Percentiles rank a stretch among this genome's conserved stretches.
Evolutionary conservation across 1,140 invertebrate species (phyloP).

Genomic region (Habropoda laboriosa): DNA sequence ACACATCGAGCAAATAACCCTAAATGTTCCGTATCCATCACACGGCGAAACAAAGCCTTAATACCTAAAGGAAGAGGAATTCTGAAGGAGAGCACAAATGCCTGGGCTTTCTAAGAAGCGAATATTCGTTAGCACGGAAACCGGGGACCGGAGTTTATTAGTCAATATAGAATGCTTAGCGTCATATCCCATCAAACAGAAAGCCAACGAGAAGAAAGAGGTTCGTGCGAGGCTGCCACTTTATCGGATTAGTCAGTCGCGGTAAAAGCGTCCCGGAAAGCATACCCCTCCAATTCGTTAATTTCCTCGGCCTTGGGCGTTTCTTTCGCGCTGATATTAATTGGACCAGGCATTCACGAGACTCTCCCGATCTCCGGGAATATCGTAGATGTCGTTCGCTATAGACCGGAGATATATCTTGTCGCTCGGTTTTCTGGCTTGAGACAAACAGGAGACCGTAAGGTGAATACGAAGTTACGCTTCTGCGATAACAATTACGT

Average conservation of each 20-base stretch:
- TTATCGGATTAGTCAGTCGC: slow-evolving; percentile 76
- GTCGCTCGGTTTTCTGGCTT: too few relatives aligned
- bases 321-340: slow-evolving; percentile 71
- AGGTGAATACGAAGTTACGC: background rate
- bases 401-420: slow-evolving; percentile 26
- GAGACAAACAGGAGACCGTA: background rate
- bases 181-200: slow-evolving; percentile 73
- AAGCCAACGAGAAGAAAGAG: slow-evolving; percentile 65
- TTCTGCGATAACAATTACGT: background rate
- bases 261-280: slow-evolving; percentile 67
- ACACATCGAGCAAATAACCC: background rate
- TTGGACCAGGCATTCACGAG: slow-evolving; percentile 54
- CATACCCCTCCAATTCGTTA: slow-evolving; percentile 71
- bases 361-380: slow-evolving; percentile 43
- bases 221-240: slow-evolving; percentile 74
- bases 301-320: slow-evolving; percentile 70
- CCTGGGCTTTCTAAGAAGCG: slow-evolving; percentile 33
- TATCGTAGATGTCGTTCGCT: slow-evolving; percentile 51
- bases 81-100: slow-evolving; percentile 12
- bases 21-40: background rate
- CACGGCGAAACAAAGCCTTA: background rate
- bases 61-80: background rate
- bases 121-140: slow-evolving; percentile 51
- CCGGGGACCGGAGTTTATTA: slow-evolving; percentile 68
- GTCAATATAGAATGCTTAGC: slow-evolving; percentile 69